phyloP scores from a whole-genome alignment of 1,140 invertebrate species.

The Battus philenor region DNA sequence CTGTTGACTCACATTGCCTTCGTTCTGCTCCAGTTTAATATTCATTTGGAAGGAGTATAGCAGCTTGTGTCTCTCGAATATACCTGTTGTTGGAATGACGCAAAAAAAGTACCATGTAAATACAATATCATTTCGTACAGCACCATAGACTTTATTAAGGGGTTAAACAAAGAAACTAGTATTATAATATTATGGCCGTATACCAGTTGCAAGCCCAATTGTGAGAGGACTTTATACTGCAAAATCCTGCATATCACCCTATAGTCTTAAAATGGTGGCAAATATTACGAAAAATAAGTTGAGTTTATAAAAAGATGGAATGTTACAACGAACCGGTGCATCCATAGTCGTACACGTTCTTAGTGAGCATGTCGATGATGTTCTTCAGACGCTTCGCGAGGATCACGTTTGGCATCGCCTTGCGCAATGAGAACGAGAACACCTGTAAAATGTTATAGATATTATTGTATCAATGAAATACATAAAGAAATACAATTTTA shows the following conservation, averaged over 20 bases:
- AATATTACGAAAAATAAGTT: too few relatives aligned
- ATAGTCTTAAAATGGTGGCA: too few relatives aligned
- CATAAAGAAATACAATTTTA: too few relatives aligned
- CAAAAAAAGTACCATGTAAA: too few relatives aligned
- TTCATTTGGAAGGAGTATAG: slow-evolving; percentile 94
- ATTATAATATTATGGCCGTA: too few relatives aligned
- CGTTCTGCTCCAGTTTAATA: slow-evolving; percentile 85
- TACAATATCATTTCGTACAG: too few relatives aligned
- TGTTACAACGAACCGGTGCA: slow-evolving; percentile 84
- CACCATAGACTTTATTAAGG: too few relatives aligned
- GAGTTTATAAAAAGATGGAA: too few relatives aligned
- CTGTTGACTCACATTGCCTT: slow-evolving; percentile 78
- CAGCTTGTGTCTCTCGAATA: slow-evolving; percentile 93
- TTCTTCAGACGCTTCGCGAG: slow-evolving; percentile 84
- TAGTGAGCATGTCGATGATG: slow-evolving; percentile 89
- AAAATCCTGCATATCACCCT: too few relatives aligned
- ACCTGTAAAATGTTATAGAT: slow-evolving; percentile 75
- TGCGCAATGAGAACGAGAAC: slow-evolving; percentile 86
- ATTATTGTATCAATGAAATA: not conserved
- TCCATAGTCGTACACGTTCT: slow-evolving; percentile 92
- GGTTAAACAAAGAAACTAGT: too few relatives aligned
- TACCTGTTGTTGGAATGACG: slow-evolving; percentile 74
- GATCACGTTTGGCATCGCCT: slow-evolving; percentile 85
- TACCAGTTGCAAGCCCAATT: too few relatives aligned
- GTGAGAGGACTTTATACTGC: too few relatives aligned